Conservation (phyloP, 2,113 vertebrate genomes). For the Alexandromys fortis region DNA sequence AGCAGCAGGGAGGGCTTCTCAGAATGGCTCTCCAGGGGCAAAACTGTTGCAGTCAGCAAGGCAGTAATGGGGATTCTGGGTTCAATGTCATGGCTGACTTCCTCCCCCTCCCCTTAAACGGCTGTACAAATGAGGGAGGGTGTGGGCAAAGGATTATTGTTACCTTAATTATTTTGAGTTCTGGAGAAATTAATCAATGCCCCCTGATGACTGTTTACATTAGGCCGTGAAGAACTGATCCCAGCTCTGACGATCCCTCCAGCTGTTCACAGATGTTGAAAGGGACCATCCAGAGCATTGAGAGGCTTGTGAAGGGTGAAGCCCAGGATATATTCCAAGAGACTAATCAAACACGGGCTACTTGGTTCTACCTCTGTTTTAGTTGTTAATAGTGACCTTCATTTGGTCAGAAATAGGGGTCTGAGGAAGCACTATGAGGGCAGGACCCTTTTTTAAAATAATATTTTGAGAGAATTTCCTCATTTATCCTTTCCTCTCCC, state of each 20-base stretch:
- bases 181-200: conserved; percentile 78
- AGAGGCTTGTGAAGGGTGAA: not conserved
- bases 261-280: conserved; percentile 80
- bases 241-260: not conserved
- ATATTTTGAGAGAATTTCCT: not conserved
- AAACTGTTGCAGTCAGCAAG: not conserved
- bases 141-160: conserved; percentile 45
- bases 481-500: not conserved
- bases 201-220: conserved; percentile 55
- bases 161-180: conserved; percentile 71
- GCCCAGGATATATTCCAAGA: conserved; percentile 28
- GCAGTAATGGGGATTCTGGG: not conserved
- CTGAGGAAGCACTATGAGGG: not conserved
- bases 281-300: conserved; percentile 32
- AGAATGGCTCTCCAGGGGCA: not conserved
- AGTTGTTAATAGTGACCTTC: not conserved
- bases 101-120: not conserved
- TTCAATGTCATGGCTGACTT: conserved; percentile 31
- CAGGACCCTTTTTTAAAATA: not conserved
- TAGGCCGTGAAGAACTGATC: not conserved
- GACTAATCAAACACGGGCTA: conserved; percentile 34
- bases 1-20: not conserved
- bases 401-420: not conserved
- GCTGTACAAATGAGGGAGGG: conserved; percentile 32
- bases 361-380: conserved; percentile 8